Evolutionary conservation across 2,797 vertebrate genomes (phyloP), one percentile per base, ranked within the genome.

Genomic region (Chiloscyllium punctatum): DNA sequence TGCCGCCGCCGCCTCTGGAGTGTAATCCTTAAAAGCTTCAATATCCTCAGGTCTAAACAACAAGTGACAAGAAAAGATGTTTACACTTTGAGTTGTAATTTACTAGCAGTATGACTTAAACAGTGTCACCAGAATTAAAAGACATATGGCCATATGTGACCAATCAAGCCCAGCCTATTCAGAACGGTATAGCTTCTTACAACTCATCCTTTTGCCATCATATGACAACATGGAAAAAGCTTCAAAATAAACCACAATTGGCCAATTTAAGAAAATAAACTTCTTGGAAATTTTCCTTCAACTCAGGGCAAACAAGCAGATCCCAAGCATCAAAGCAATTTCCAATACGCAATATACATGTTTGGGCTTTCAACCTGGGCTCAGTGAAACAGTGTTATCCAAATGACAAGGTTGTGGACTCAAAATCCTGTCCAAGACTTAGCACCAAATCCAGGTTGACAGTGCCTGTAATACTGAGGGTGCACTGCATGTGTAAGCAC

Each of bases 1-100:
- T 0, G 97, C 97, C 4, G 98, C 96, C 3, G 98, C 97, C 94
- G n/a, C 15, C 30, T 99, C 98, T 97, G 99, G 87, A 0, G 98
- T 98, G 66, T 98, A 98, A 30, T 98, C 98, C 96, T 99, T 99
- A 97, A 99, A 99, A 96, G 98, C 98, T 96, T 98, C 96, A 92
- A 99, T 37, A 95, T 98, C 96, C 96, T 99, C 98, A 95, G 98
- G 98, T 96, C 99, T 99, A 95, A 96, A 95, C 96, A 51, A 96
- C 95, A 42, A 96, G 96, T 68, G 25, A 87, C 51, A 90, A 74
- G 42, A 21, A 84, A 84, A 84, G 37, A 84, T 42, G 79, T 84
- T 84, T 84, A 84, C 37, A 21, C 37, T 84, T 84, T 48, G 37
- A 82, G 86, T 88, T 57, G 37, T 30, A 57, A 33, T n/a, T 57